A percentile compares a stretch with the other conserved stretches of the same genome.
Evolutionary conservation across 2,113 vertebrate species (phyloP).

Genomic region (Channa argus): DNA sequence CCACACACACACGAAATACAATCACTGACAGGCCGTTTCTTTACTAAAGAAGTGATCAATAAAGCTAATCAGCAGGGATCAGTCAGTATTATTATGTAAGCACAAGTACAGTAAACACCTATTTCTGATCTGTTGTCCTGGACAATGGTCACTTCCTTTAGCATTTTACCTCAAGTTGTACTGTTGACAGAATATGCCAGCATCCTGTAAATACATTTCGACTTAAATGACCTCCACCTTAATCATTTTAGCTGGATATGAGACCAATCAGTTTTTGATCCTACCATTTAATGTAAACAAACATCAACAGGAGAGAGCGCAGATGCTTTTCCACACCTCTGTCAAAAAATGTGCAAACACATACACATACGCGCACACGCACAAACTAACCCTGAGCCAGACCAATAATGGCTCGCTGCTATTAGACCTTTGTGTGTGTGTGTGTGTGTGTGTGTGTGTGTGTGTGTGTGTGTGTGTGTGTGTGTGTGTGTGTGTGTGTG

Average conservation of each 20-base stretch:
- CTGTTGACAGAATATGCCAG: neutral
- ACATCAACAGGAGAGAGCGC: conserved; percentile 24
- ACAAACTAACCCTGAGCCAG: conserved; percentile 17
- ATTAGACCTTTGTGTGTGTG: conserved; percentile 4
- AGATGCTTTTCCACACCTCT: conserved; percentile 46
- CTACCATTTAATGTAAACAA: conserved; percentile 11
- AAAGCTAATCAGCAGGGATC: conserved; percentile 46
- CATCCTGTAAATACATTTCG: too few species aligned
- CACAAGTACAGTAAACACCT: neutral
- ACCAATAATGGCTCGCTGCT: conserved; percentile 31
- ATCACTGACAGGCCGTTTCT: conserved; percentile 7
- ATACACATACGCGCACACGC: conserved; percentile 7
- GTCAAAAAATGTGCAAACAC: neutral
- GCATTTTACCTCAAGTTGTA: neutral
- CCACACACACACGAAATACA: conserved; percentile 7
- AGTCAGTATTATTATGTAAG: conserved; percentile 31
- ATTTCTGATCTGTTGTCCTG: too few species aligned
- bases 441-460: neutral
- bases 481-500: neutral
- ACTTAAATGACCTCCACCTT: neutral
- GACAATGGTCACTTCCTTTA: too few species aligned
- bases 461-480: conserved; percentile 11
- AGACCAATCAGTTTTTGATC: conserved; percentile 11
- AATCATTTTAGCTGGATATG: neutral
- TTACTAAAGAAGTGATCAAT: conserved; percentile 45